Conservation (phyloP, 2,888 invertebrate genomes). For the Eupithecia abbreviata region DNA sequence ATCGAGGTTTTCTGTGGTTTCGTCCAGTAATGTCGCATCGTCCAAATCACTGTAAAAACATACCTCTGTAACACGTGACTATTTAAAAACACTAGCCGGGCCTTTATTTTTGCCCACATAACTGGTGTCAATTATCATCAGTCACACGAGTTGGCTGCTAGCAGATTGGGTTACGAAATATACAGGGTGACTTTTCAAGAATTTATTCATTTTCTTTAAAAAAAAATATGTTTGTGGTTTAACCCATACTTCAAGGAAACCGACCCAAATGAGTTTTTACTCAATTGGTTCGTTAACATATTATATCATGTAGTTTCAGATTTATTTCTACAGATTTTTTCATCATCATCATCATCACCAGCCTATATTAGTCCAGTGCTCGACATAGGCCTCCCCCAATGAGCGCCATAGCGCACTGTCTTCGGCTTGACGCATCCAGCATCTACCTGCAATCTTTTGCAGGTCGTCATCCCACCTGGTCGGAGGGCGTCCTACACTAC, state of each 20-base stretch:
- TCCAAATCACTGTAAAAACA: constrained; percentile 90
- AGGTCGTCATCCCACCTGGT: too few relatives aligned
- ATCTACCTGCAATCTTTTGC: too few relatives aligned
- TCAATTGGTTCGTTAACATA: background rate
- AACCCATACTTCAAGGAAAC: too few relatives aligned
- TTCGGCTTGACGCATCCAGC: too few relatives aligned
- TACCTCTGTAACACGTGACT: background rate
- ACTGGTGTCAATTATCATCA: background rate
- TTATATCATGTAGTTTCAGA: background rate
- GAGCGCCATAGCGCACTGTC: too few relatives aligned
- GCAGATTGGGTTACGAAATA: background rate
- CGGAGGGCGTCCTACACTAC: too few relatives aligned
- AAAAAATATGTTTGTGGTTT: background rate
- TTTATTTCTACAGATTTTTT: background rate
- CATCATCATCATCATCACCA: too few relatives aligned
- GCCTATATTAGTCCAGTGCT: too few relatives aligned
- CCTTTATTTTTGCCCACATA: background rate
- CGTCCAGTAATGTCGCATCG: constrained; percentile 91
- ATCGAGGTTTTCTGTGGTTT: constrained; percentile 93
- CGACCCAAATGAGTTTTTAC: too few relatives aligned
- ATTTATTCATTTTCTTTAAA: background rate
- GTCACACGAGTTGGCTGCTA: background rate
- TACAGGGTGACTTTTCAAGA: background rate
- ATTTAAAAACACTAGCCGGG: background rate
- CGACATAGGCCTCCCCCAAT: too few relatives aligned